Evolutionary conservation across 2,113 vertebrate species (phyloP), one percentile per base, ranked within the genome.

Genomic region (Puffinus mauretanicus): DNA sequence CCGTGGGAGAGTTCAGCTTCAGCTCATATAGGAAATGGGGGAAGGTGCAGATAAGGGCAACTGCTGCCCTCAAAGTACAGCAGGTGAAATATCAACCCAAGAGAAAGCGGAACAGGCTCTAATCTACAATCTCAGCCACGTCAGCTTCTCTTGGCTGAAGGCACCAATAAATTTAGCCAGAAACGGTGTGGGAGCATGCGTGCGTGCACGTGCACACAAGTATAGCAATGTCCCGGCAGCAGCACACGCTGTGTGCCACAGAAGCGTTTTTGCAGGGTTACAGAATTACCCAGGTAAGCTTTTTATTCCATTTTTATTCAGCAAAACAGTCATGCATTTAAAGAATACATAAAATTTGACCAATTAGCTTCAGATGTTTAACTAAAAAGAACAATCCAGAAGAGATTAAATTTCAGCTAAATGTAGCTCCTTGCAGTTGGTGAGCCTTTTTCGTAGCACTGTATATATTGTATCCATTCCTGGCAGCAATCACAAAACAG

Each of bases 1-100:
- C 61, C 21, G 6, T 15, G 72, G 71, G 72, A 94, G 72, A 51
- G 54, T 27, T 61, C 1, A 0, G 57, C 36, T 75, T 47, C 66
- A 15, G 81, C 25, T 27, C 40, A 4, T 1, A 26, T 9, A 46
- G 85, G 94, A 96, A 96, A 36, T 10, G 17, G 78, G 86, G 93
- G 21, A 95, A 88, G 54, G 78, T 73, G 85, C 69, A 85, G 94
- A 88, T 82, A 91, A 96, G 77, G 36, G 58, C 54, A 96, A 61
- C 92, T 88, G 93, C 6, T 88, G 70, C 84, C 66, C 54, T 93
- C 52, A 5, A 21, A 78, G 81, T 6, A 14, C 11, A 2, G 51
- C 75, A 73, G 87, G 95, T 92, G 71, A 96, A 91, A 93, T 58
- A 61, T 16, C 70, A 69, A 82, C 21, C 66, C 49, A 1, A 15